phyloP scores from a whole-genome alignment of 2,888 invertebrate species.

The Geophilus truncorum region DNA sequence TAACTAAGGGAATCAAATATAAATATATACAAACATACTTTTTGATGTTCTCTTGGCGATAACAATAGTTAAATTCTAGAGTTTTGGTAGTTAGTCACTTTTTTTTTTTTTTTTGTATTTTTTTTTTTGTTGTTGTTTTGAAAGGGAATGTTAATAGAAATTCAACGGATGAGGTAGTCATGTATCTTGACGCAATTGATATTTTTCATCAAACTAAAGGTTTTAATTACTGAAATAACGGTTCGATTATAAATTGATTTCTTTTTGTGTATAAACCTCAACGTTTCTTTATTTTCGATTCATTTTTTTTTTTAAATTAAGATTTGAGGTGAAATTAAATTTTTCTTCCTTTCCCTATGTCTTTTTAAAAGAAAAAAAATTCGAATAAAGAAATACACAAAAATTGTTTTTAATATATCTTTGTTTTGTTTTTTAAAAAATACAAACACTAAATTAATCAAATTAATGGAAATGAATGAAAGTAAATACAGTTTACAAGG shows the following conservation, averaged over 20 bases:
- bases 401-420: not conserved
- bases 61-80: not conserved
- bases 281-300: not conserved
- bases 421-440: not conserved
- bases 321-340: not conserved
- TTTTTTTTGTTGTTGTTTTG: not conserved
- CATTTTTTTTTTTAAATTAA: not conserved
- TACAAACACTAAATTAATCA: not conserved
- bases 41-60: not conserved
- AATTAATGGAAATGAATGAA: not conserved
- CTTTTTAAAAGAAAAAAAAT: not conserved
- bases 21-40: no score
- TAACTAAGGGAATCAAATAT: no score
- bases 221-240: not conserved
- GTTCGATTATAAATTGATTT: not conserved
- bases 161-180: not conserved
- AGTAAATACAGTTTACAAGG: not conserved
- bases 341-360: not conserved
- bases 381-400: not conserved
- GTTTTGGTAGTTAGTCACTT: no score
- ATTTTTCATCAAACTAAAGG: conserved; percentile 10
- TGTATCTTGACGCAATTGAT: conserved; percentile 34
- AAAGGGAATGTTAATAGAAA: not conserved
- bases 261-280: not conserved
- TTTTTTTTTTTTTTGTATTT: not conserved